Base-by-base conservation (phyloP, 1,140 invertebrate genomes). In the Bombus huntii region DNA sequence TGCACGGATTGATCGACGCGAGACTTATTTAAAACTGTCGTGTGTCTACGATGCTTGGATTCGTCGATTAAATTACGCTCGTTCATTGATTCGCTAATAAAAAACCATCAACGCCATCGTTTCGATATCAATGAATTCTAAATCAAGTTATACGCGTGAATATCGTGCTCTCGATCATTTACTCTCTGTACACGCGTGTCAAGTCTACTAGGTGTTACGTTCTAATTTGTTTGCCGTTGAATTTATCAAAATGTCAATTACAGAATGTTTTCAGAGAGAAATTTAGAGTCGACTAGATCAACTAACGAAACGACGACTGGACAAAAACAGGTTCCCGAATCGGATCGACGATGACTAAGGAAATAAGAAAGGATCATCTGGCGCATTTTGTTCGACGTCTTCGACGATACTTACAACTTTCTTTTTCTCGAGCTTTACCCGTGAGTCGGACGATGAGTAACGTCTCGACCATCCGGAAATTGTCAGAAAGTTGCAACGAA, bases 401-500 rank as follows among this genome's bases (percentile, higher is more conserved):
- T 82, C 83, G 31, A 72, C 70, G 44, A 70, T 84, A 85, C 80
- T 89, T 75, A 78, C 70, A 62, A 31, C 85, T 89, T 84, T 88
- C 89, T 90, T 89, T 83, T 75, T 73, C 71, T 47, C n/a, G 57
- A 71, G 71, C 44, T 75, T 76, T 0, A 37, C 77, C 34, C 70
- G 47, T 90, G 87, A 89, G 73, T 81, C 72, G 31, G 72, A 73
- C 73, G 79, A 80, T 92, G 90, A 92, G 83, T 87, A 88, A 85
- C 18, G 28, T 71, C n/a, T 80, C 75, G 71, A 47, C 72, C 86
- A 89, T 89, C 83, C 81, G 84, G 83, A 87, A 86, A 73, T 75
- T 72, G 84, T 39, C 3, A 2, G 18, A 44, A 66, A 15, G 4
- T 66, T 15, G 28, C 8, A 2, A 77, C 15, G 18, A n/a, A 53